Evolutionary conservation across 2,888 invertebrate species (phyloP), one percentile per base, ranked within the genome.

Genomic region (Heliconius cydno): DNA sequence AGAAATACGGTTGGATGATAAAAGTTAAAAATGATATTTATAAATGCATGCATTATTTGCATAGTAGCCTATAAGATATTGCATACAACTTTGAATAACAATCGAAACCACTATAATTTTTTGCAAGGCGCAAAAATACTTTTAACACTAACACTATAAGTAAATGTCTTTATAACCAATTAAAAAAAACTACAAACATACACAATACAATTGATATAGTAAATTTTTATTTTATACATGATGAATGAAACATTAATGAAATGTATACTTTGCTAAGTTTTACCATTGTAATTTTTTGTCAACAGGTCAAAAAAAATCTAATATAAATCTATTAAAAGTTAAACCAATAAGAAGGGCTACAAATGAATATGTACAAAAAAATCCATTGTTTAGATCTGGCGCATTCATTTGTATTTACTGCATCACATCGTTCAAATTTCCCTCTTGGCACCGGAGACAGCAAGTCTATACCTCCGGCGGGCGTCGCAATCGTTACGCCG

Each of bases 401-500:
- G 89, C 88, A 90, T 87, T 80, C 83, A 84, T 87, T 86, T 86
- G 86, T 90, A 80, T 83, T 90, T 90, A 88, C 89, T 91, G 92
- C 91, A 92, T 90, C 88, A 90, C 80, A 84, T 81, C 78, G 81
- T 92, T 93, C 86, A 89, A 93, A 92, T 92, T 92, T 92, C 92
- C 92, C 90, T 89, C 89, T 89, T 88, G 90, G 84, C 86, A 85
- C 80, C 87, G 94, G 93, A 94, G 94, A 94, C 94, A 92, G 91
- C 89, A 87, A 92, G 94, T 92, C 94, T 92, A 90, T 90, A 90
- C 91, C 92, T 91, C 91, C 91, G 88, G 88, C 87, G 85, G 86
- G 88, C 91, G 80, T 75, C 82, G 90, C 92, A 95, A 95, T 95
- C 95, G 94, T 94, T 94, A 94, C 91, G 88, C 88, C 88, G 86